phyloP scores from a whole-genome alignment of 2,113 vertebrate genomes.

The Baryphthengus martii region DNA sequence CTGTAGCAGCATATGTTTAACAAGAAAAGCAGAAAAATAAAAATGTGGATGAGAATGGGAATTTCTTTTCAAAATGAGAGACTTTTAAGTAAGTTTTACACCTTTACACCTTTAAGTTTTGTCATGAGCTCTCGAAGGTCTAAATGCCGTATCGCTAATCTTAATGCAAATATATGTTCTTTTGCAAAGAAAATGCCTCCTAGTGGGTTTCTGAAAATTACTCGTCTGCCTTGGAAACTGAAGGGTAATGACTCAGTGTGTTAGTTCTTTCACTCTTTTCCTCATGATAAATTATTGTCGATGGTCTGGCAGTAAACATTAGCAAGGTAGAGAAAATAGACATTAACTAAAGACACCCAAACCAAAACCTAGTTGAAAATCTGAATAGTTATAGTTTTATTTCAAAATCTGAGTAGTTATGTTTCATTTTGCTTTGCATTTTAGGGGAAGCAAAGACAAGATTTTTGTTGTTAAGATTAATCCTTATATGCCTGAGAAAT shows the following conservation, averaged over 20 bases:
- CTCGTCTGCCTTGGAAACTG: not conserved
- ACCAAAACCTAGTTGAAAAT: not conserved
- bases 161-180: not conserved
- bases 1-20: not conserved
- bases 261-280: not conserved
- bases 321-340: not conserved
- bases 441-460: slow-evolving; percentile 97
- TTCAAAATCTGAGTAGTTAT: too few relatives aligned
- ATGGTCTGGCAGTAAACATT: not conserved
- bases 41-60: not conserved
- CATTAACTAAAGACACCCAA: not conserved
- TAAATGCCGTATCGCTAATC: not conserved
- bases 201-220: not conserved
- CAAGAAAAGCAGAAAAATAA: not conserved
- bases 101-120: not conserved
- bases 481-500: slow-evolving; percentile 93
- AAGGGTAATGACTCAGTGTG: not conserved
- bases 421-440: slow-evolving; percentile 64
- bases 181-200: not conserved
- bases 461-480: slow-evolving; percentile 98
- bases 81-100: not conserved
- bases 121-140: not conserved
- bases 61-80: not conserved
- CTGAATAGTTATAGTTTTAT: not conserved
- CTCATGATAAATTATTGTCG: not conserved